A percentile compares a stretch with the other conserved stretches of the same genome.
Evolutionary conservation across 2,888 invertebrate species (phyloP).

Genomic region (Drosophila quinaria): DNA sequence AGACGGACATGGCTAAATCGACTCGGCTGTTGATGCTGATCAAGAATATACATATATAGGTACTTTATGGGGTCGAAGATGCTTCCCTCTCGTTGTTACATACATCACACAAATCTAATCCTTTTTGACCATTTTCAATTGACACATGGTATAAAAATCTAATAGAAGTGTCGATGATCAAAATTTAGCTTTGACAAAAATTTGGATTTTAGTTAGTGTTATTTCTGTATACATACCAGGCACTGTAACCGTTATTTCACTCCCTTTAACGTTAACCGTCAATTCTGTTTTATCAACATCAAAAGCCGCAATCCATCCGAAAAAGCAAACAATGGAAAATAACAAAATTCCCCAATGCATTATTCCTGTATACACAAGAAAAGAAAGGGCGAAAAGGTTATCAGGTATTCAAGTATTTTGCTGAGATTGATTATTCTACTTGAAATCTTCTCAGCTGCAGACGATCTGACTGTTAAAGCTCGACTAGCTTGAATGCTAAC

Average conservation of each 20-base stretch:
- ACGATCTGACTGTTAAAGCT: background rate
- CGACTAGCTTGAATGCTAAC: background rate
- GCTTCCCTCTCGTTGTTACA: no score
- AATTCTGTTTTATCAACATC: background rate
- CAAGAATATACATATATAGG: no score
- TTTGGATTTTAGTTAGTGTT: background rate
- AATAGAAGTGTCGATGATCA: no score
- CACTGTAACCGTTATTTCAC: slow-evolving; percentile 5
- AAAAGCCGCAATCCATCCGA: background rate
- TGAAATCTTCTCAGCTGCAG: background rate
- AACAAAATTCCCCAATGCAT: background rate
- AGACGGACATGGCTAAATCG: no score
- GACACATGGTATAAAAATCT: no score
- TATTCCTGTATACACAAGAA: background rate
- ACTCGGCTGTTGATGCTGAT: no score
- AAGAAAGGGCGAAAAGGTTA: background rate
- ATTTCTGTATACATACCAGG: background rate
- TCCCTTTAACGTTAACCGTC: background rate
- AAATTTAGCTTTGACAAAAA: no score
- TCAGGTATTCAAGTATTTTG: background rate
- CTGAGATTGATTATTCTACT: background rate
- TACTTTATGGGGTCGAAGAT: no score
- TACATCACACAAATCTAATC: no score
- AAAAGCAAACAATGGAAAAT: background rate
- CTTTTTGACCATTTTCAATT: no score